These are phyloP conservation scores for Microcebus griseorufus DNA, from an alignment of 2,113 vertebrate genomes.

Conservation along the genomic window DNA sequence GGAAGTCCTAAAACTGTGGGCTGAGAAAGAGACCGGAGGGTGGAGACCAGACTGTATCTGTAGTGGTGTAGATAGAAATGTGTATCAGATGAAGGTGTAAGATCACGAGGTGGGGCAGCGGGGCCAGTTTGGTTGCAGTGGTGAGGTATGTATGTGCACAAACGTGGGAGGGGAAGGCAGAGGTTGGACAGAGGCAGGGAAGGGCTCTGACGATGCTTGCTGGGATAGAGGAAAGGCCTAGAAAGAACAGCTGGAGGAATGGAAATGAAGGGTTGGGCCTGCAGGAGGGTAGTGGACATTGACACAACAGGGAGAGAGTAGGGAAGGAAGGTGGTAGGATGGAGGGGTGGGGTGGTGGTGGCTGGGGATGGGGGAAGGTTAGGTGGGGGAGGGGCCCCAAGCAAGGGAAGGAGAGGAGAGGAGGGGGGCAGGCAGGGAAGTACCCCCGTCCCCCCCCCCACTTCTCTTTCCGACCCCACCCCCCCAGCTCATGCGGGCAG, in stretches of 20 bases:
- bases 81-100: not conserved
- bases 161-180: not conserved
- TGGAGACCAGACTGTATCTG: not conserved
- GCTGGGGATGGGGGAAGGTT: not conserved
- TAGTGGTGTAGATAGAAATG: not conserved
- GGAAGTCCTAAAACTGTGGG: not conserved
- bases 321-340: not conserved
- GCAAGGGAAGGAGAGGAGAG: no score
- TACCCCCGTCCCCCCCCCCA: no score
- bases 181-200: not conserved
- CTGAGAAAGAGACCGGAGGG: not conserved
- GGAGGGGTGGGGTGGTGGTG: no score
- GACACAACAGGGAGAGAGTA: not conserved
- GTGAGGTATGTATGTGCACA: not conserved
- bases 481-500: rapidly evolving
- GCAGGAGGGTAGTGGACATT: not conserved
- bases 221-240: not conserved
- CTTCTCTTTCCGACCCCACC: not conserved
- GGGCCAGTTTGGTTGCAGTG: not conserved
- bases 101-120: not conserved
- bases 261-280: not conserved
- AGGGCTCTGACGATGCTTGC: not conserved
- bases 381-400: not conserved
- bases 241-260: not conserved
- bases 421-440: not conserved